phyloP scores from a whole-genome alignment of 1,140 invertebrate genomes.

The Dysdera silvatica region DNA sequence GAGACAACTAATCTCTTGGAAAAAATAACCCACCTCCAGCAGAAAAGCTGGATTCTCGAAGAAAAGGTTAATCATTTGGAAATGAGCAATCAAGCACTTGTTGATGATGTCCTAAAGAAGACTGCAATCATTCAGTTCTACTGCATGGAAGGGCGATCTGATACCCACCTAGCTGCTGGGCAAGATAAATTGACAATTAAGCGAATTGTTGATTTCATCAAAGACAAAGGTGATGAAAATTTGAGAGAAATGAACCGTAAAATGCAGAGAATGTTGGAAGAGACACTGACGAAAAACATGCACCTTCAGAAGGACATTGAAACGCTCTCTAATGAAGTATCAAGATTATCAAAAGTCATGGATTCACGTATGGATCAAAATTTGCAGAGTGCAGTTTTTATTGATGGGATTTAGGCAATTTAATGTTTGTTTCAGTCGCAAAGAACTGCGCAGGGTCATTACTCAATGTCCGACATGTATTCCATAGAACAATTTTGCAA shows the following conservation, averaged over 20 bases:
- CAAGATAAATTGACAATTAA: conserved; percentile 45
- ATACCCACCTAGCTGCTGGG: conserved; percentile 4
- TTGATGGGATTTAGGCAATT: conserved; percentile 12
- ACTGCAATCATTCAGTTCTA: conserved; percentile 50
- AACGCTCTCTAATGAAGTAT: conserved; percentile 24
- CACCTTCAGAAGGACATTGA: conserved; percentile 47
- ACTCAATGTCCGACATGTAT: no score
- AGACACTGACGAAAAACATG: conserved; percentile 55
- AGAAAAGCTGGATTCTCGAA: conserved; percentile 50
- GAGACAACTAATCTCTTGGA: conserved; percentile 46
- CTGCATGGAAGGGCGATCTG: conserved; percentile 46
- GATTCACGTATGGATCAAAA: conserved; percentile 12
- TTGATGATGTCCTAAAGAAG: conserved; percentile 50
- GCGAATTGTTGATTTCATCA: conserved; percentile 46
- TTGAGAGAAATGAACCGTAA: conserved; percentile 42
- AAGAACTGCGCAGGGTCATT: no score
- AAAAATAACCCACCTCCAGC: conserved; percentile 45
- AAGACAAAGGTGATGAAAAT: conserved; percentile 45
- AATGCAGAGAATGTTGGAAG: conserved; percentile 48
- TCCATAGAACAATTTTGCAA: no score
- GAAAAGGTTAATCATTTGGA: conserved; percentile 51
- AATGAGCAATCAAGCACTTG: conserved; percentile 49
- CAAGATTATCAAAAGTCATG: conserved; percentile 17
- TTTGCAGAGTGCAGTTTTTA: conserved; percentile 9
- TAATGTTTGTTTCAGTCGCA: no score